These are phyloP conservation scores for Tetramorium alpestre DNA, from an alignment of 1,140 invertebrate genomes.

Conservation along the genomic window DNA sequence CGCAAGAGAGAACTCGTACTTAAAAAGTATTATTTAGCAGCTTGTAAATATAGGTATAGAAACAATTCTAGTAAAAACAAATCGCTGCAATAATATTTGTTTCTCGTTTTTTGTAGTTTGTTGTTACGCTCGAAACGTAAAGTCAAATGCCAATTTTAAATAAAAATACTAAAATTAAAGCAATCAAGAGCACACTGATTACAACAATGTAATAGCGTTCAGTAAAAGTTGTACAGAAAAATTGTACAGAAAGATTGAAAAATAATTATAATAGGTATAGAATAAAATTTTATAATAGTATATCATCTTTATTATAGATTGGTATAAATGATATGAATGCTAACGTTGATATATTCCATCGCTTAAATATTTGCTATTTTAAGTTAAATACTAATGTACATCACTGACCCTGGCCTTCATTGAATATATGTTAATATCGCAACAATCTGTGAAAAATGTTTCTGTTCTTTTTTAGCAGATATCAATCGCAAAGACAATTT, in stretches of 20 bases:
- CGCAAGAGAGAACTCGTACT: background rate
- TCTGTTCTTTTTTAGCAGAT: constrained; percentile 27
- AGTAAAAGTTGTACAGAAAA: background rate
- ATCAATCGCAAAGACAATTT: constrained; percentile 44
- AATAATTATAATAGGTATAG: background rate
- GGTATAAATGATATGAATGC: too few relatives aligned
- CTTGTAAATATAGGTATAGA: background rate
- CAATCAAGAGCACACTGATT: background rate
- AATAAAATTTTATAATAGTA: background rate
- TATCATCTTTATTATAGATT: background rate
- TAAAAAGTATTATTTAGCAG: background rate
- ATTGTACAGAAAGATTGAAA: background rate
- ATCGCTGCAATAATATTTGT: background rate
- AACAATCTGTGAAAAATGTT: constrained; percentile 31
- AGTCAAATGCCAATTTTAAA: background rate
- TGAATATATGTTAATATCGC: background rate
- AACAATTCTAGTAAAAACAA: background rate
- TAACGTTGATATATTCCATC: background rate
- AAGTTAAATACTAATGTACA: background rate
- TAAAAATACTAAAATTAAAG: background rate
- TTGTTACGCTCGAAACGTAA: background rate
- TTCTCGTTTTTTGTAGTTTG: background rate
- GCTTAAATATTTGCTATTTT: background rate
- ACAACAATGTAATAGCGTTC: background rate
- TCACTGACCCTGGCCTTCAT: background rate